Evolutionary conservation across 2,888 invertebrate genomes (phyloP).

Genomic region (Orgyia antiqua): DNA sequence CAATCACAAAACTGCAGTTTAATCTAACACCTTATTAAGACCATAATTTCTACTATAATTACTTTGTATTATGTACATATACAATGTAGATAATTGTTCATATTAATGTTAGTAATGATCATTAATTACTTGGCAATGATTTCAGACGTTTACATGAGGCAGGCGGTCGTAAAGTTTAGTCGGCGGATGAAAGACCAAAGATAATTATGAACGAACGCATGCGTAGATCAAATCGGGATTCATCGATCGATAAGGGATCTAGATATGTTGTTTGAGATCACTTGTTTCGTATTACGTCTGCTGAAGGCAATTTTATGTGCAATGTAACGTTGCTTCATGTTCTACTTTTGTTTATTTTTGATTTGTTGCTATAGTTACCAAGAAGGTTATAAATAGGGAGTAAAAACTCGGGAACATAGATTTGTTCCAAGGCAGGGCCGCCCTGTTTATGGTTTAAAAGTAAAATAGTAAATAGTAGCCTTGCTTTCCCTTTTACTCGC

Average conservation of each 20-base stretch:
- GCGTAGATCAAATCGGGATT: conserved; percentile 74
- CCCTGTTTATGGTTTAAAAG: no score
- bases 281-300: conserved; percentile 48
- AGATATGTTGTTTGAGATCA: conserved; percentile 54
- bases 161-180: conserved; percentile 60
- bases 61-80: conserved; percentile 31
- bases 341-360: conserved; percentile 20
- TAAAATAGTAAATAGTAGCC: no score
- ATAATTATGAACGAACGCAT: conserved; percentile 72
- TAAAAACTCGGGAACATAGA: no score
- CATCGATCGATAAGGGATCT: conserved; percentile 70
- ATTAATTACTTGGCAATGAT: conserved; percentile 70
- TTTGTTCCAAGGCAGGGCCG: no score
- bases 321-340: conserved; percentile 32
- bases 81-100: conserved; percentile 55
- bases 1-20: conserved; percentile 25
- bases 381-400: no score
- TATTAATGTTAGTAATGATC: conserved; percentile 53
- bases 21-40: conserved; percentile 33
- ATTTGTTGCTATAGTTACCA: conserved; percentile 23
- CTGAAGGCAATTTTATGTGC: conserved; percentile 44
- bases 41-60: conserved; percentile 34
- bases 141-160: conserved; percentile 64
- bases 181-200: conserved; percentile 72
- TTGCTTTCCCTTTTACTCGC: no score